A percentile compares a stretch with the other conserved stretches of the same genome.
Evolutionary conservation across 2,113 vertebrate genomes (phyloP).

Genomic region (Aramus guarauna): DNA sequence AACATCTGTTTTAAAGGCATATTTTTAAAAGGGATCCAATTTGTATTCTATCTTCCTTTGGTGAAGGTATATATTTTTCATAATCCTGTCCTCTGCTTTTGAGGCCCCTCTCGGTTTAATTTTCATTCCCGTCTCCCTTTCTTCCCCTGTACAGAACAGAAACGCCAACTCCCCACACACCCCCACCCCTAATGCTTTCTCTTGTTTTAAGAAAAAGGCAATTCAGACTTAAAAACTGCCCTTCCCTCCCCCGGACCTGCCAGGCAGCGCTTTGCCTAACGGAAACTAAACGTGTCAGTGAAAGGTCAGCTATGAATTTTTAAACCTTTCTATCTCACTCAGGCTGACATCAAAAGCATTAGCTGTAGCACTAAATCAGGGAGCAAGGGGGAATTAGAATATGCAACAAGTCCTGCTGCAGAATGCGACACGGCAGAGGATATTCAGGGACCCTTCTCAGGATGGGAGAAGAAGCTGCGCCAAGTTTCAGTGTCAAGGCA

Average conservation of each 20-base stretch:
- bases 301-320: slow-evolving; percentile 67
- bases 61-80: slow-evolving; percentile 70
- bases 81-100: slow-evolving; percentile 39
- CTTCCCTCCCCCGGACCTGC: not conserved
- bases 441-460: not conserved
- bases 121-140: slow-evolving; percentile 1
- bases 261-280: not conserved
- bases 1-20: slow-evolving; percentile 69
- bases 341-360: slow-evolving; percentile 59
- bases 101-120: slow-evolving; percentile 18
- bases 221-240: not conserved
- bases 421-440: not conserved
- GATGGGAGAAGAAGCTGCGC: not conserved
- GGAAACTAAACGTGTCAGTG: slow-evolving; percentile 39
- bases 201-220: slow-evolving; percentile 45
- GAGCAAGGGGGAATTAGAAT: slow-evolving; percentile 37
- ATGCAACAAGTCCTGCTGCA: slow-evolving; percentile 21
- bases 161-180: not conserved
- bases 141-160: not conserved
- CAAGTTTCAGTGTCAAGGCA: not conserved
- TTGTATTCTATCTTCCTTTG: slow-evolving; percentile 72
- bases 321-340: slow-evolving; percentile 57
- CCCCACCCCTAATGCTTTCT: not conserved
- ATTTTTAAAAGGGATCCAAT: slow-evolving; percentile 64
- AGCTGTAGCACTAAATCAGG: slow-evolving; percentile 61